Conservation (phyloP, 2,113 vertebrate species). For the Larimichthys crocea region DNA sequence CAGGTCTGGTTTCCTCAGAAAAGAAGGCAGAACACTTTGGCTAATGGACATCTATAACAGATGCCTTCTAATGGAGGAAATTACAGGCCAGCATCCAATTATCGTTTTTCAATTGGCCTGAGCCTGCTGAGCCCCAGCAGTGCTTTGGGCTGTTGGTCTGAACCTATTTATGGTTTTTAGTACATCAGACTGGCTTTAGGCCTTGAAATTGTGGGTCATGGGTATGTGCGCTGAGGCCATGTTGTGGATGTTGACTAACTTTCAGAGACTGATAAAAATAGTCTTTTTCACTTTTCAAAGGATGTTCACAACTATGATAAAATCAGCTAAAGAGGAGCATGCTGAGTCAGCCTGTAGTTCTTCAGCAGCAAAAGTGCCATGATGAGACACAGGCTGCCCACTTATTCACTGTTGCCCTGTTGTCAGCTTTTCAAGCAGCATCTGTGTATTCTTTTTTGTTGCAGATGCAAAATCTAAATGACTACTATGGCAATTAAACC, state of each 20-base stretch:
- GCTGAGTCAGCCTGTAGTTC: background rate
- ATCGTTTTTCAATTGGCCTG: slow-evolving; percentile 2
- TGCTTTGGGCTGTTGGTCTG: background rate
- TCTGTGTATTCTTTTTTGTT: background rate
- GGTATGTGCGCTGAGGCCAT: background rate
- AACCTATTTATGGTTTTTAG: background rate
- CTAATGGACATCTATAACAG: slow-evolving; percentile 3
- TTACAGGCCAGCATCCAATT: background rate
- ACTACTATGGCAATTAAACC: background rate
- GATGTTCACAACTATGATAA: background rate
- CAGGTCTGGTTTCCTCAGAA: no score
- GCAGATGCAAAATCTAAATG: background rate
- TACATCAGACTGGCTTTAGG: background rate
- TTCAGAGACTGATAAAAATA: background rate
- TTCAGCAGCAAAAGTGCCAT: background rate
- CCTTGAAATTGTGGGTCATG: background rate
- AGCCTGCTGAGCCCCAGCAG: no score
- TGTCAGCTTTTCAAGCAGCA: no score
- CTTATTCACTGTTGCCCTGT: background rate
- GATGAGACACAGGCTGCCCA: background rate
- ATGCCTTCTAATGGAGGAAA: slow-evolving; percentile 13
- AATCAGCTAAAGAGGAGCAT: no score
- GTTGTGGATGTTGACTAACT: background rate
- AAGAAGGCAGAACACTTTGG: background rate
- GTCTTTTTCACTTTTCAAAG: background rate